Percentiles rank a stretch among this genome's conserved stretches.
These are phyloP conservation scores for Aleadryas rufinucha DNA, from an alignment of 2,113 vertebrate genomes.

Conservation along the genomic window DNA sequence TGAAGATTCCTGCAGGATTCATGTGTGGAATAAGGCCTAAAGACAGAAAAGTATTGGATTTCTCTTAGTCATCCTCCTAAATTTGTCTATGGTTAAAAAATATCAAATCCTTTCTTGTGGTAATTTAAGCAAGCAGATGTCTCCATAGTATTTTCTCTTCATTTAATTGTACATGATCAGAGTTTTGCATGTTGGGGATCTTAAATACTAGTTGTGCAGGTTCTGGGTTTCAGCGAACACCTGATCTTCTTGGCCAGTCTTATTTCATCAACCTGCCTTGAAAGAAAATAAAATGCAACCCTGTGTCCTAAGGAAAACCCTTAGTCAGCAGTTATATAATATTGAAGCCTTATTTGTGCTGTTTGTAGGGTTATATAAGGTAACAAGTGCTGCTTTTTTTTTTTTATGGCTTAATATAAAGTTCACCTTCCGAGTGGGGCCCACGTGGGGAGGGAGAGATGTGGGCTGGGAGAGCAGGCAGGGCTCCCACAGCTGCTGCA, in stretches of 20 bases:
- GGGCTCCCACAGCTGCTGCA: background rate
- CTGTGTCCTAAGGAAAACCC: background rate
- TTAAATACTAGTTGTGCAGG: conserved; percentile 19
- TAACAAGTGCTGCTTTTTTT: background rate
- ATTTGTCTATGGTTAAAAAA: background rate
- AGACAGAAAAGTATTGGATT: background rate
- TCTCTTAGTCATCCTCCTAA: background rate
- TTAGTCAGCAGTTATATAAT: background rate
- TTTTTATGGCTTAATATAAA: background rate
- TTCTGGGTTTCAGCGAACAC: background rate
- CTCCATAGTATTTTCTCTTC: conserved; percentile 44
- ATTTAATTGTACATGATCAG: background rate
- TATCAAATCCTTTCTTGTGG: conserved; percentile 25
- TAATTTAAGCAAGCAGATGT: background rate
- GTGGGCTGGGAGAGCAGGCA: background rate
- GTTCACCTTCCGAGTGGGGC: background rate
- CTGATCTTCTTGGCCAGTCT: background rate
- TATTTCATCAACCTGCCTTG: conserved; percentile 1
- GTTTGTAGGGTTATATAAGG: background rate
- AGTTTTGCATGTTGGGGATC: background rate
- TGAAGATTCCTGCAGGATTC: background rate
- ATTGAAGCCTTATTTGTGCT: background rate
- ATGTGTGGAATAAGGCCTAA: background rate
- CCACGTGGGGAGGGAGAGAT: background rate
- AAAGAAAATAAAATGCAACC: background rate